These are phyloP conservation scores for Hylia prasina DNA, from an alignment of 2,113 vertebrate species.

Conservation along the genomic window DNA sequence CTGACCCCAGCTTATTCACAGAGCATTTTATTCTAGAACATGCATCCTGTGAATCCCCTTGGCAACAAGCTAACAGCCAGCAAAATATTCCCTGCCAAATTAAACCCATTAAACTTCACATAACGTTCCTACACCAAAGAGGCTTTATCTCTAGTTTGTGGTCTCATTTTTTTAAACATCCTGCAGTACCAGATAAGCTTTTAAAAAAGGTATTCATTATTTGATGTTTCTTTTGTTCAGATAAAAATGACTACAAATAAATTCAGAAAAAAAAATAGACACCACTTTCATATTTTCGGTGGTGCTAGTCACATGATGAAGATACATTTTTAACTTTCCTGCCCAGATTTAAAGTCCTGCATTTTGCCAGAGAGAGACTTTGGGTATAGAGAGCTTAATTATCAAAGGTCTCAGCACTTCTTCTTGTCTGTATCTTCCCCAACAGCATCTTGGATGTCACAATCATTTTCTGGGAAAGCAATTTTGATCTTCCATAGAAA, in stretches of 20 bases:
- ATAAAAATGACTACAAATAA: slow-evolving; percentile 42
- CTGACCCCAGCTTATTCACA: slow-evolving; percentile 5
- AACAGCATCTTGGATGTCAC: slow-evolving; percentile 2
- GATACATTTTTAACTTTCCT: slow-evolving; percentile 8
- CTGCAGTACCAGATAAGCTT: slow-evolving; percentile 56
- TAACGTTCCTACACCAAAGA: slow-evolving; percentile 20
- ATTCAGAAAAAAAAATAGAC: not conserved
- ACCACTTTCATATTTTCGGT: slow-evolving; percentile 21
- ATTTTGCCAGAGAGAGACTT: not conserved
- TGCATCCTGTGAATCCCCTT: slow-evolving; percentile 36
- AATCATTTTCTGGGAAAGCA: slow-evolving; percentile 12
- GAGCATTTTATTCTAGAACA: slow-evolving; percentile 36
- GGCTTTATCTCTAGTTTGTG: slow-evolving; percentile 39
- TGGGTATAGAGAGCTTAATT: slow-evolving; percentile 1
- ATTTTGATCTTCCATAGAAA: slow-evolving; percentile 29
- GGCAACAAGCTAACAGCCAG: slow-evolving; percentile 31
- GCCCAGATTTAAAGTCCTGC: not conserved
- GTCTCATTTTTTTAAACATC: slow-evolving; percentile 30
- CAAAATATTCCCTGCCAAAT: slow-evolving; percentile 50
- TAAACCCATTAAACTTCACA: slow-evolving; percentile 56
- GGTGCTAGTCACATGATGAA: not conserved
- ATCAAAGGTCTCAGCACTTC: slow-evolving; percentile 6
- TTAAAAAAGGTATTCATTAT: slow-evolving; percentile 13
- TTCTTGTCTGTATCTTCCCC: slow-evolving; percentile 10
- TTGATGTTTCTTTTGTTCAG: slow-evolving; percentile 39